Percentiles rank a stretch among this genome's conserved stretches.
phyloP scores from a whole-genome alignment of 1,140 invertebrate species.

The Melitaea cinxia region DNA sequence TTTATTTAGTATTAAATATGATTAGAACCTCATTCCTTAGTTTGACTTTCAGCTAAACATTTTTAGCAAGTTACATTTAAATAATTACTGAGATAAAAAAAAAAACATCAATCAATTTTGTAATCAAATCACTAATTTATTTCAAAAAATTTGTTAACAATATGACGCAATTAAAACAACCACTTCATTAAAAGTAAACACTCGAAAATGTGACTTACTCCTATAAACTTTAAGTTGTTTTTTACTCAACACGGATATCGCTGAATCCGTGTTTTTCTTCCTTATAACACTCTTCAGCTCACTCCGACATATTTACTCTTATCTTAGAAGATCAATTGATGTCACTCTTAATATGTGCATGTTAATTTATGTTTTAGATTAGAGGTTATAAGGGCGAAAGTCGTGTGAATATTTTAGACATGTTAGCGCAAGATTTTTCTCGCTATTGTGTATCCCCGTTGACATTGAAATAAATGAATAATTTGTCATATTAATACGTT shows the following conservation, averaged over 20 bases:
- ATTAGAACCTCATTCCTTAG: too few species aligned
- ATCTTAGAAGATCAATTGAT: conserved; percentile 11
- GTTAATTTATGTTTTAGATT: conserved; percentile 13
- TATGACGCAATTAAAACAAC: conserved; percentile 14
- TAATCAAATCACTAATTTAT: background rate
- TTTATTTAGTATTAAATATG: too few species aligned
- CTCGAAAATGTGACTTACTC: conserved; percentile 4
- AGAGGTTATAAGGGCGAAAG: conserved; percentile 32
- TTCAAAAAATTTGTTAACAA: background rate
- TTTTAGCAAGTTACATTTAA: too few species aligned
- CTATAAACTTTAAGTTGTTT: conserved; percentile 26
- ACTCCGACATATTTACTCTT: conserved; percentile 39
- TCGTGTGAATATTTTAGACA: conserved; percentile 25
- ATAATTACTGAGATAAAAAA: background rate
- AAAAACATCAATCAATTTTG: background rate
- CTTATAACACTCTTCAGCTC: conserved; percentile 29
- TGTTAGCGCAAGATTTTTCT: background rate
- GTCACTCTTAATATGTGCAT: conserved; percentile 18
- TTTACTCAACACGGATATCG: conserved; percentile 30
- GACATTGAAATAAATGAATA: conserved; percentile 51
- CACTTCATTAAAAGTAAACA: conserved; percentile 7
- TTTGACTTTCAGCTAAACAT: too few species aligned
- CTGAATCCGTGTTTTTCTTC: conserved; percentile 40
- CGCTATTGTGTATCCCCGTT: conserved; percentile 19
- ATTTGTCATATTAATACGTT: conserved; percentile 42